Conservation (phyloP, 1,140 invertebrate genomes). For the Geopemphigus sp. region DNA sequence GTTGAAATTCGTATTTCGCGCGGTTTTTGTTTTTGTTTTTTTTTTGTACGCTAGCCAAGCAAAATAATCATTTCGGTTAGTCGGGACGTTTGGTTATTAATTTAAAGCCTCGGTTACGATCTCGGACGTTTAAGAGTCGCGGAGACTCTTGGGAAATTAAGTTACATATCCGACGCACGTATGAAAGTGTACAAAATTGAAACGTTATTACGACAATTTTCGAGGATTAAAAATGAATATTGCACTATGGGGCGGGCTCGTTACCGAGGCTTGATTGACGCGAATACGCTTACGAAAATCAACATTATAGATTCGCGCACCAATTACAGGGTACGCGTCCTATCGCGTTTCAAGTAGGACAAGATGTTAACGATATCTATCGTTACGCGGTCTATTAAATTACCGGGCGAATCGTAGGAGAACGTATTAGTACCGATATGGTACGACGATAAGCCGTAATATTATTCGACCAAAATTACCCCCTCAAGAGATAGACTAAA, state of each 20-base stretch:
- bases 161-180: neutral
- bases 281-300: neutral
- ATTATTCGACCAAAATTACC: no score
- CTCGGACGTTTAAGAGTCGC: conserved; percentile 2
- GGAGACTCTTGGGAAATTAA: conserved; percentile 30
- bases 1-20: neutral
- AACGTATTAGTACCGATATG: no score
- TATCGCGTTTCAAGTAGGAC: no score
- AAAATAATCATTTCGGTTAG: conserved; percentile 18
- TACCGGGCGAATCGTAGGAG: no score
- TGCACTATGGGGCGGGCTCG: no score
- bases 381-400: no score
- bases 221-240: conserved; percentile 13
- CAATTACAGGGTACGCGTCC: neutral
- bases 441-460: no score
- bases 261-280: neutral
- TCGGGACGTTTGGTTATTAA: neutral
- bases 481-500: no score
- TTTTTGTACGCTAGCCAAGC: neutral
- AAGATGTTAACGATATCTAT: no score
- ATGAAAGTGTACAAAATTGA: conserved; percentile 19
- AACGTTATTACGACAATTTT: conserved; percentile 3
- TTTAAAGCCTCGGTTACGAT: conserved; percentile 2
- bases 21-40: no score
- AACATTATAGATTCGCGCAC: neutral